Percentiles rank a stretch among this genome's conserved stretches.
These are phyloP conservation scores for Zapornia atra DNA, from an alignment of 2,113 vertebrate genomes.

Conservation along the genomic window DNA sequence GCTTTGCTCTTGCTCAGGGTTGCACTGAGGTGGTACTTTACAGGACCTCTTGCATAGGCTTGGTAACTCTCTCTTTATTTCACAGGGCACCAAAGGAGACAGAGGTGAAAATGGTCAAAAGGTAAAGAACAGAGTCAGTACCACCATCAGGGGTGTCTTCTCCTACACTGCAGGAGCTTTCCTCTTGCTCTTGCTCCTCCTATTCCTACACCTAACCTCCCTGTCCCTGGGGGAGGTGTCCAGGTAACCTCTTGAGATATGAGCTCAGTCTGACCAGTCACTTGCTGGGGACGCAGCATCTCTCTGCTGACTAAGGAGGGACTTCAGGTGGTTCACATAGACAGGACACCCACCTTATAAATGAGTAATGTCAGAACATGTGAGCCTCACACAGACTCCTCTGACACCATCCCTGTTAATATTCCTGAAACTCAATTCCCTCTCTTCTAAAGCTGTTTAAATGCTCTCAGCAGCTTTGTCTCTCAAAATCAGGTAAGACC, in stretches of 20 bases:
- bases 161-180: background rate
- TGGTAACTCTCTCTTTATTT: slow-evolving; percentile 5
- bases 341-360: background rate
- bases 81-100: slow-evolving; percentile 78
- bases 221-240: background rate
- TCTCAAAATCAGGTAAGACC: background rate
- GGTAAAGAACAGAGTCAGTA: slow-evolving; percentile 61
- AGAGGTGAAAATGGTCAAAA: slow-evolving; percentile 88
- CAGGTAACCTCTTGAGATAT: background rate
- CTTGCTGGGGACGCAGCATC: accelerated
- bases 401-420: background rate
- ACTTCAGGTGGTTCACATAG: background rate
- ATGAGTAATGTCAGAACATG: background rate
- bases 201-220: background rate
- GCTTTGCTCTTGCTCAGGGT: background rate
- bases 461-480: background rate
- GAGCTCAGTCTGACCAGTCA: background rate
- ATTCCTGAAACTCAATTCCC: background rate
- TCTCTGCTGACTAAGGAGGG: background rate
- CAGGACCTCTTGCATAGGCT: background rate
- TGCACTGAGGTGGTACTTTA: background rate
- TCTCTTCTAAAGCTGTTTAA: background rate
- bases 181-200: background rate
- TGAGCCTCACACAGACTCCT: accelerated
- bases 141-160: background rate